These are phyloP conservation scores for Rhamphomyia laevipes DNA, from an alignment of 2,888 invertebrate species.

Conservation along the genomic window DNA sequence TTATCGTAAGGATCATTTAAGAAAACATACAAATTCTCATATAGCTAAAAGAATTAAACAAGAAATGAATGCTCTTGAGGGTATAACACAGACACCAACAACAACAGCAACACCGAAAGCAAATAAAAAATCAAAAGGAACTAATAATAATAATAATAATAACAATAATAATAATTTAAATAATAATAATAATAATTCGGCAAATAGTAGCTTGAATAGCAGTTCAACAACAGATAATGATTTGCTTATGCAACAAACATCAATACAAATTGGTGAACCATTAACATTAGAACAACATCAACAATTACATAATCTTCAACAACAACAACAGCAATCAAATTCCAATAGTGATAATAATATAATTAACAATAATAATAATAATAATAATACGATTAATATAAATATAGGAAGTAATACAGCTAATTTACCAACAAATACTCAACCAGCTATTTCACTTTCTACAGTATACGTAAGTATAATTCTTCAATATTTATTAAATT, in stretches of 20 bases:
- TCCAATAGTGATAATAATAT: background rate
- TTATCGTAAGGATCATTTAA: conserved; percentile 67
- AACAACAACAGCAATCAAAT: background rate
- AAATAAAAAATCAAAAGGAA: conserved; percentile 3
- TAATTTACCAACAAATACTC: conserved; percentile 10
- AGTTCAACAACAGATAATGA: conserved; percentile 1
- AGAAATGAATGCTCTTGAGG: conserved; percentile 8
- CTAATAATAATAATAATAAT: background rate
- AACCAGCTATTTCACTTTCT: conserved; percentile 14
- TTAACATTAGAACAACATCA: background rate
- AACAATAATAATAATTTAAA: conserved; percentile 2
- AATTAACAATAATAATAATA: background rate
- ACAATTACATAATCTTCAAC: background rate
- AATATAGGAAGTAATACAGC: conserved; percentile 1
- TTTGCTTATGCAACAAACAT: background rate
- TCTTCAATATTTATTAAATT: no score
- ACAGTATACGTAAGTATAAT: conserved; percentile 15
- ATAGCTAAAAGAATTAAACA: conserved; percentile 62
- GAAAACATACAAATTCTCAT: conserved; percentile 70
- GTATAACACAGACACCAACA: conserved; percentile 1
- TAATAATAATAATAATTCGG: background rate
- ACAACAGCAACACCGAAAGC: background rate
- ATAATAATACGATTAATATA: conserved; percentile 1
- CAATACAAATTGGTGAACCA: background rate
- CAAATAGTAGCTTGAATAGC: background rate